Evolutionary conservation across 2,113 vertebrate genomes (phyloP), one percentile per base, ranked within the genome.

Genomic region (Hemibagrus wyckioides): DNA sequence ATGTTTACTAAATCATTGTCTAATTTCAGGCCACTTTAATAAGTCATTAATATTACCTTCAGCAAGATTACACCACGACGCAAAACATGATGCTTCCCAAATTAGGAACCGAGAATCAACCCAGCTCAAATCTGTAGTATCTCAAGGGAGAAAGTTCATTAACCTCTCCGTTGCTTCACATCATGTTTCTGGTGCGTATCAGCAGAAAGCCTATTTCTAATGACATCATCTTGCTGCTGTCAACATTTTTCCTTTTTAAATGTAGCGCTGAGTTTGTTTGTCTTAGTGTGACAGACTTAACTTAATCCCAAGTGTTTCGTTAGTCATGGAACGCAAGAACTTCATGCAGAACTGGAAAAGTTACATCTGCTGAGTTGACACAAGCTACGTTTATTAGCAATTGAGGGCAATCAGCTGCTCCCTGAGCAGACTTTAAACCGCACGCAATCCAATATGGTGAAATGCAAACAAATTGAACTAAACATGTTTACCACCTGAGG

Each of bases 81-180:
- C 36, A 59, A 63, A 83, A 59, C 36, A 17, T 50, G 28, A 50
- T 50, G 44, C 25, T 48, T 76, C 28, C 13, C 10, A 2, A 76
- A 52, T 33, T 50, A 25, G 33, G 44, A 67, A 67, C 21, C 48
- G 25, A 36, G 39, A 76, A 63, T 57, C 69, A 33, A 50, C 82
- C 25, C 44, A 67, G 23, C 52, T 81, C 10, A 15, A 65, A 82
- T 82, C n/a, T 57, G 77, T 63, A 33, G 25, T 73, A 36, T 80
- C 89, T 90, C 89, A 59, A 44, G 50, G 67, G 84, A 80, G 52
- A 61, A 80, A 14, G 69, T 77, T 73, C 82, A 80, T 80, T 39
- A 14, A 79, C 69, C 67, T 48, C n/a, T 63, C 73, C 39, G 21
- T 83, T 50, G 75, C 83, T 36, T 41, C 75, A 48, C 84, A 88